Conservation (phyloP, 2,888 invertebrate genomes). For the Coelinius sp. region DNA sequence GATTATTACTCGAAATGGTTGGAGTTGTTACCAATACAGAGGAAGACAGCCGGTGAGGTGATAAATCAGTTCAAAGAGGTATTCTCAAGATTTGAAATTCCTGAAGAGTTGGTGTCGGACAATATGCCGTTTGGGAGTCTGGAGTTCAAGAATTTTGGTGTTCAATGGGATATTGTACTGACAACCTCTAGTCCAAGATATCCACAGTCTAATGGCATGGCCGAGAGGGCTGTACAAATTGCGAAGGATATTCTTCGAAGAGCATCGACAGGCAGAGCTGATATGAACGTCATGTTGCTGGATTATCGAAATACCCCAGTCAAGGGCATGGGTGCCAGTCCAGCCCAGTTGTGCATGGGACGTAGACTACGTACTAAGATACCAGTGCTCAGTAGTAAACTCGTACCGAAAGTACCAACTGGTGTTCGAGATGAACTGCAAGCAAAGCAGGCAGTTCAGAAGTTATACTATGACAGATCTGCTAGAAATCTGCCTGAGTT, state of each 20-base stretch:
- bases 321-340: slow-evolving; percentile 40
- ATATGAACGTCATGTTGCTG: slow-evolving; percentile 43
- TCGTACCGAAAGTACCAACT: background rate
- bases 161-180: slow-evolving; percentile 38
- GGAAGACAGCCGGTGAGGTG: slow-evolving; percentile 23
- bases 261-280: slow-evolving; percentile 38
- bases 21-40: slow-evolving; percentile 38
- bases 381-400: slow-evolving; percentile 31
- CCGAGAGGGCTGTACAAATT: slow-evolving; percentile 47
- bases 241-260: slow-evolving; percentile 51
- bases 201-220: slow-evolving; percentile 47
- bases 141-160: slow-evolving; percentile 40
- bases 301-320: slow-evolving; percentile 52
- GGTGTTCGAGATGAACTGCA: slow-evolving; percentile 2
- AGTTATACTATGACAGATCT: slow-evolving; percentile 28
- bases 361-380: slow-evolving; percentile 43
- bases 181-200: slow-evolving; percentile 43
- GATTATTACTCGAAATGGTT: slow-evolving; percentile 48
- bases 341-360: slow-evolving; percentile 47
- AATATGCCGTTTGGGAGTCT: slow-evolving; percentile 43
- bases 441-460: slow-evolving; percentile 6
- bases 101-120: slow-evolving; percentile 41
- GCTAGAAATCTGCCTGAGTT: background rate
- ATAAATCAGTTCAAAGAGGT: slow-evolving; percentile 42
- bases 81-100: slow-evolving; percentile 42